Evolutionary conservation across 2,888 invertebrate species (phyloP).

Genomic region (Elegia similella): DNA sequence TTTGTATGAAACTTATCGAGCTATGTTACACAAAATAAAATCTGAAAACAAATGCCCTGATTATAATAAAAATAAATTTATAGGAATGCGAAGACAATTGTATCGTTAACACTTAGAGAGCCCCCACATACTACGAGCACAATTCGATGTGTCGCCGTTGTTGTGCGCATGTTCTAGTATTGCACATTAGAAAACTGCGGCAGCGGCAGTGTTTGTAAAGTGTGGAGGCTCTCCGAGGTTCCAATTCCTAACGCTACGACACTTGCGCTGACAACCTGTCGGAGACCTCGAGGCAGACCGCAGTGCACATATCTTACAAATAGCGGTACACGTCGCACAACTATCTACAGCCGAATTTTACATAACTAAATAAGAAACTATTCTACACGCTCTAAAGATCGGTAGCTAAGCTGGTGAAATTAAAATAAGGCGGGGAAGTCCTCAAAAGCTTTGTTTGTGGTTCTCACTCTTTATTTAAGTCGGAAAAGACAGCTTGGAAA

Average conservation of each 20-base stretch:
- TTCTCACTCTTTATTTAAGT: no score
- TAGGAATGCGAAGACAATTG: constrained; percentile 4
- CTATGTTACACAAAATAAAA: background rate
- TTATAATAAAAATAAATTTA: constrained; percentile 4
- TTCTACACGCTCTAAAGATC: background rate
- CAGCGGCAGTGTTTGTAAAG: no score
- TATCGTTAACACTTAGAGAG: background rate
- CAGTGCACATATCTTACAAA: background rate
- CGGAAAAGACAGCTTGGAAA: no score
- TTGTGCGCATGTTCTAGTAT: no score
- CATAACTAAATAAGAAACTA: background rate
- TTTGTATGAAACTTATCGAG: background rate
- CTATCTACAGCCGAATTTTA: background rate
- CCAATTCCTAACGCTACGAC: background rate
- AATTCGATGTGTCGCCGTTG: no score
- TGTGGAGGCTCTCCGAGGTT: background rate
- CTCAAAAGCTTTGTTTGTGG: no score
- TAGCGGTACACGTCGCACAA: background rate
- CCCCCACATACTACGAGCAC: no score
- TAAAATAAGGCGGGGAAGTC: background rate
- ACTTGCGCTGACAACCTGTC: background rate
- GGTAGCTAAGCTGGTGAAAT: background rate
- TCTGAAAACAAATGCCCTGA: constrained; percentile 5
- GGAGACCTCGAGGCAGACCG: background rate
- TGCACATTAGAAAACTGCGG: no score